Evolutionary conservation across 1,140 invertebrate genomes (phyloP), one percentile per base, ranked within the genome.

Genomic region (Drosophila varians): DNA sequence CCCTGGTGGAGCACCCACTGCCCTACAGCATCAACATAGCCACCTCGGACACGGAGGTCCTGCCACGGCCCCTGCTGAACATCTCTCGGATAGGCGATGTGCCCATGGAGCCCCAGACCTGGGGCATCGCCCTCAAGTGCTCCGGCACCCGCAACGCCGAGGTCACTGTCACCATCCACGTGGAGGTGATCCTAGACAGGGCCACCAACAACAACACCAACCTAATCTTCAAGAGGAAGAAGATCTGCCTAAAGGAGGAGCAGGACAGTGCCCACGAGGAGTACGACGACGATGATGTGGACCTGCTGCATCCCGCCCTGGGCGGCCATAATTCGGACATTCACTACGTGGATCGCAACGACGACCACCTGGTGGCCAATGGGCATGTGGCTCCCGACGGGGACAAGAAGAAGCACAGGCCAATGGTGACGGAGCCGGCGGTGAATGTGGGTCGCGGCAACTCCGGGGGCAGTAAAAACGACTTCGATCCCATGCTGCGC

Each of bases 121-220:
- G 98, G 93, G 94, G 94, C 47, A 92, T 98, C 40, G 93, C 93
- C 8, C 92, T 98, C 40, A 96, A 95, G 43, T 98, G 98, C 90
- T 95, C 95, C 4, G 96, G 96, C 1, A 92, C 93, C 0, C 92
- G 95, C 45, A 95, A 94, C 53, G 96, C 95, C 1, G 97, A 98
- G 92, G 95, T 98, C 0, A 94, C 96, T 49, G 93, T 99, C 1
- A 94, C 94, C n/a, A 94, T 98, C 36, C 94, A 94, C 42, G 93
- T 98, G 61, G 98, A 97, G 90, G 95, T 98, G 28, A 97, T 96
- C 4, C 91, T 95, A 9, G 93, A 94, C 47, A 92, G 94, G 23
- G 92, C 92, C 4, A 91, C 92, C 16, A 92, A 93, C 52, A 96
- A 96, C 76, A 93, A 94, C 3, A 97, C 96, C 0, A 93, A 94